Conservation (phyloP, 2,113 vertebrate species). For the Microtus richardsoni region DNA sequence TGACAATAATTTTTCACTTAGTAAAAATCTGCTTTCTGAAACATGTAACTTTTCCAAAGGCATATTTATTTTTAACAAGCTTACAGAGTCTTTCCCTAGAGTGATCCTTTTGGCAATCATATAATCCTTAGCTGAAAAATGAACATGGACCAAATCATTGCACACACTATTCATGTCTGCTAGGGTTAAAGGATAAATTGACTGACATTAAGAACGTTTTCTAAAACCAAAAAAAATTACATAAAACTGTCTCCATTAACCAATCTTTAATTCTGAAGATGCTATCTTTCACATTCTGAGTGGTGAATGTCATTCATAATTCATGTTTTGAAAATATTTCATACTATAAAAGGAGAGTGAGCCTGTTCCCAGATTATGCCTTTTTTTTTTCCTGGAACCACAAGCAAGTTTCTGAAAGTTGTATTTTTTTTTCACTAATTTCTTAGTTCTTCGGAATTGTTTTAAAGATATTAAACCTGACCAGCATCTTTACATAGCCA, state of each 20-base stretch:
- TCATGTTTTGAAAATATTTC: neutral
- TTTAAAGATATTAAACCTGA: conserved; percentile 28
- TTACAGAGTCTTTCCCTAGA: neutral
- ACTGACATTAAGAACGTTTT: neutral
- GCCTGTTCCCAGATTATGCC: neutral
- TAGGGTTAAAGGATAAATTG: neutral
- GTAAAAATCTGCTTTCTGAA: neutral
- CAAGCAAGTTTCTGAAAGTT: neutral
- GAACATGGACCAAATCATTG: neutral
- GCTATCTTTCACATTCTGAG: neutral
- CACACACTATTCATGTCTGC: neutral
- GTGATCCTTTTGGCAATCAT: neutral
- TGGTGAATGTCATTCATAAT: neutral
- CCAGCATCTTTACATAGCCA: neutral
- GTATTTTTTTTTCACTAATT: neutral
- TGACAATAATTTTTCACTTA: neutral
- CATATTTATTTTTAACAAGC: neutral
- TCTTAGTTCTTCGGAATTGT: neutral
- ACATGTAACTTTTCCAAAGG: neutral
- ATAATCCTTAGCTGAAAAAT: neutral
- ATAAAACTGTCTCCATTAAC: neutral
- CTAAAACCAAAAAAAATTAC: neutral
- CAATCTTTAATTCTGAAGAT: neutral
- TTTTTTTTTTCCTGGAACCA: neutral
- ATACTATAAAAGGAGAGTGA: neutral